Base-by-base conservation (phyloP, 2,797 vertebrate genomes). In the Pristis pectinata region DNA sequence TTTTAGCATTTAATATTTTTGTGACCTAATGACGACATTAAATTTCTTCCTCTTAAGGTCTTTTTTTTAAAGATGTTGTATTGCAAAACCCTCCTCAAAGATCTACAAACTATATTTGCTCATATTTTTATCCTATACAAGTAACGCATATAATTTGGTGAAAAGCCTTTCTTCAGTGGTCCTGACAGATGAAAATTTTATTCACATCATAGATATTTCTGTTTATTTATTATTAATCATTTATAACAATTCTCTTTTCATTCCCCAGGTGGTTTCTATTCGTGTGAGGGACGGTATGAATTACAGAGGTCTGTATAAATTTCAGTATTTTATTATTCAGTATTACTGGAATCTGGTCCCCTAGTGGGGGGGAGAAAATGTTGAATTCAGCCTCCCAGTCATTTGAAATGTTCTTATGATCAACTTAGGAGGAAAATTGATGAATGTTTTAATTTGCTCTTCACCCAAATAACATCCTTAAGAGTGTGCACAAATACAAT, bases 231-330 rank as follows among this genome's bases (percentile, higher is more conserved):
- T 24, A 72, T 24, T 30, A 72, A 72, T 72, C 19, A 72, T 30
- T 4, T 24, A 72, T 24, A 72, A 24, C 70, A 24, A 67, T 72
- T 72, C 19, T 93, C 27, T 93, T 37, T 59, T 74, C 56, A 27
- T 49, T 93, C 53, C 53, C 4, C 92, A 94, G 92, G 41, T 49
- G 4, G 44, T 76, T 34, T 74, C 70, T 34, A 76, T 74, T 76
- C 17, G 27, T 94, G 37, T 49, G 92, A 74, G 67, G 27, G 30
- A 53, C 92, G 27, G 4, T n/a, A 94, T 94, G 92, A 94, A 94
- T 94, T 94, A 94, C 70, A 94, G 92, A 94, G 92, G 92, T 94
- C 11, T n/a, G 92, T 94, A 72, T 34, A 76, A 17, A 76, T 53
- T 53, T 53, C 27, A 49, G 67, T 93, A 41, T 30, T 80, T 56